Percentiles rank a stretch among this genome's conserved stretches.
Evolutionary conservation across 2,888 invertebrate species (phyloP).

Genomic region (Papilio elwesi): DNA sequence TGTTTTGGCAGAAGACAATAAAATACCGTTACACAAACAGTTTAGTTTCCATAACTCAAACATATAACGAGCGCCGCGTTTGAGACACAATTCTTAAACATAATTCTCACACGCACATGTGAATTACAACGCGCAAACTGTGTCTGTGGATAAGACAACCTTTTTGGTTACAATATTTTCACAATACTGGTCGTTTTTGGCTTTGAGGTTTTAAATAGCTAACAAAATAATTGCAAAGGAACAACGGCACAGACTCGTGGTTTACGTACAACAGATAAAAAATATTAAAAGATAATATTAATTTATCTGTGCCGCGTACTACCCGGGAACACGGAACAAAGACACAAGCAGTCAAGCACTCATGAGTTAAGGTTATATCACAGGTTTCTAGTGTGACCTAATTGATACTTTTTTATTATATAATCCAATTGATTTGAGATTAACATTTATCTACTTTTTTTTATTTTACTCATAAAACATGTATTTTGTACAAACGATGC

Average conservation of each 20-base stretch:
- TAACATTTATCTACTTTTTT: conserved; percentile 31
- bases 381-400: conserved; percentile 80
- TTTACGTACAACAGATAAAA: conserved; percentile 18
- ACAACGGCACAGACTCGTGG: conserved; percentile 21
- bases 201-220: conserved; percentile 30
- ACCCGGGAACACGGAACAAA: conserved; percentile 65
- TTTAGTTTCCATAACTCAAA: conserved; percentile 62
- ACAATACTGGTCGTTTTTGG: conserved; percentile 41
- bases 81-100: conserved; percentile 49
- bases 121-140: conserved; percentile 48
- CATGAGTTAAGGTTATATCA: conserved; percentile 77
- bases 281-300: conserved; percentile 22
- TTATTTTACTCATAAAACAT: conserved; percentile 24
- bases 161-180: conserved; percentile 65
- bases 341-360: conserved; percentile 73
- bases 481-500: conserved; percentile 36
- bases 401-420: conserved; percentile 63
- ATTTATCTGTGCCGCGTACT: conserved; percentile 44
- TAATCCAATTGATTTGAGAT: conserved; percentile 33
- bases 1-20: conserved; percentile 84
- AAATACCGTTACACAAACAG: conserved; percentile 79
- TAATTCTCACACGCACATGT: conserved; percentile 61
- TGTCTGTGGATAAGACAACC: conserved; percentile 60
- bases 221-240: conserved; percentile 29
- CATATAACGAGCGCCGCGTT: conserved; percentile 49